Conservation (phyloP, 1,140 invertebrate species). For the Monomorium pharaonis region DNA sequence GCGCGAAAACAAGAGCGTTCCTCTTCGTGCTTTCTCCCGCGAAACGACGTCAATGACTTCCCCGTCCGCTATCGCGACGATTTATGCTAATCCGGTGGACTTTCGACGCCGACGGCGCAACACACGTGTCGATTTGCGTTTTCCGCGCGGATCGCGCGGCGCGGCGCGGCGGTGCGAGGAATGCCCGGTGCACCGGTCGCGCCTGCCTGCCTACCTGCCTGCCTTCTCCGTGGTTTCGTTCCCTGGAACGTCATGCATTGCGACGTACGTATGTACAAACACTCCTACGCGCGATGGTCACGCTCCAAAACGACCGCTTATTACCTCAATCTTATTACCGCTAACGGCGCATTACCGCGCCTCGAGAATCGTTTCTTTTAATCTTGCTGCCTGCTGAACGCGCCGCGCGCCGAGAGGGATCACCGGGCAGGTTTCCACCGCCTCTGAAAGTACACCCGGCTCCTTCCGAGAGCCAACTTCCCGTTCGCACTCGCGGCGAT, state of each 20-base stretch:
- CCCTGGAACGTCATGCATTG: conserved; percentile 64
- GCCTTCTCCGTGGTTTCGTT: conserved; percentile 27
- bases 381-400: conserved; percentile 48
- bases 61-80: background rate
- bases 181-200: background rate
- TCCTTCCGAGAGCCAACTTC: background rate
- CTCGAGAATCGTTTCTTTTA: conserved; percentile 68
- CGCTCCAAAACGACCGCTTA: conserved; percentile 83
- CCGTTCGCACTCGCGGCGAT: background rate
- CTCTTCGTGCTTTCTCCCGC: conserved; percentile 15
- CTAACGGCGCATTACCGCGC: conserved; percentile 76
- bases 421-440: background rate
- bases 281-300: conserved; percentile 74
- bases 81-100: conserved; percentile 15
- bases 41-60: background rate
- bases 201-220: background rate
- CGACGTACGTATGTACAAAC: conserved; percentile 45
- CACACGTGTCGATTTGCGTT: conserved; percentile 30
- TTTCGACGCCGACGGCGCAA: conserved; percentile 25
- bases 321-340: conserved; percentile 82
- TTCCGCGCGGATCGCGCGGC: background rate
- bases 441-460: conserved; percentile 8
- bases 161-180: background rate
- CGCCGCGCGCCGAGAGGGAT: conserved; percentile 21
- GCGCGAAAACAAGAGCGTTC: background rate